phyloP scores from a whole-genome alignment of 1,140 invertebrate species.

The Stratiolaelaps scimitus region DNA sequence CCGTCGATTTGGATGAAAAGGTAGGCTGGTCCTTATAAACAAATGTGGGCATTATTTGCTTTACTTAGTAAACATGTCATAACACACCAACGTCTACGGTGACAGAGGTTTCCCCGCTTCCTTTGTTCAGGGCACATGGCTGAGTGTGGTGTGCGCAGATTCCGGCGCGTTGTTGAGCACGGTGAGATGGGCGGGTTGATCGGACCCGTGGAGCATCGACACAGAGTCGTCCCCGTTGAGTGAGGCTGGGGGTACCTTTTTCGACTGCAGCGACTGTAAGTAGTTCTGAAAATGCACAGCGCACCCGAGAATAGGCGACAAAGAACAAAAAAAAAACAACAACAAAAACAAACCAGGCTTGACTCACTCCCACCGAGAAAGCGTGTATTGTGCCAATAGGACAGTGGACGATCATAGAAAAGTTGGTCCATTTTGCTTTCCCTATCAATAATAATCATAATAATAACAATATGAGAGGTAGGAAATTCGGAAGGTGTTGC shows the following conservation, averaged over 20 bases:
- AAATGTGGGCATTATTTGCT: neutral
- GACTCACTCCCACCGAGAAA: too few relatives aligned
- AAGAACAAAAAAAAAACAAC: too few relatives aligned
- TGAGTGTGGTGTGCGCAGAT: conserved; percentile 28
- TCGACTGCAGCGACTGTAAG: conserved; percentile 25
- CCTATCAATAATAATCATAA: too few relatives aligned
- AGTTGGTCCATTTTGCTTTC: too few relatives aligned
- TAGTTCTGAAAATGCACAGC: conserved; percentile 8
- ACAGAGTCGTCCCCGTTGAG: conserved; percentile 13
- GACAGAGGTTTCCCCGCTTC: neutral
- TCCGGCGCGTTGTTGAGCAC: conserved; percentile 21
- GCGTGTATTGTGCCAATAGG: too few relatives aligned
- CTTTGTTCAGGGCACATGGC: conserved; percentile 19
- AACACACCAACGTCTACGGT: neutral
- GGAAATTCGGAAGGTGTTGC: too few relatives aligned
- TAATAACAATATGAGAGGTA: too few relatives aligned
- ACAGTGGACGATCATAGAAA: too few relatives aligned
- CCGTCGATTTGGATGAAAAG: neutral
- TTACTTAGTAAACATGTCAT: neutral
- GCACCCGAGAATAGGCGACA: too few relatives aligned
- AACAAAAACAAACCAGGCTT: too few relatives aligned
- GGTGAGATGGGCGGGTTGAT: conserved; percentile 11
- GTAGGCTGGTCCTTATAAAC: neutral
- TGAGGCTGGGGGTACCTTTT: conserved; percentile 4
- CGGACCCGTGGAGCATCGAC: conserved; percentile 18